Evolutionary conservation across 2,888 invertebrate species (phyloP).

Genomic region (Rhyacophila evoluta): DNA sequence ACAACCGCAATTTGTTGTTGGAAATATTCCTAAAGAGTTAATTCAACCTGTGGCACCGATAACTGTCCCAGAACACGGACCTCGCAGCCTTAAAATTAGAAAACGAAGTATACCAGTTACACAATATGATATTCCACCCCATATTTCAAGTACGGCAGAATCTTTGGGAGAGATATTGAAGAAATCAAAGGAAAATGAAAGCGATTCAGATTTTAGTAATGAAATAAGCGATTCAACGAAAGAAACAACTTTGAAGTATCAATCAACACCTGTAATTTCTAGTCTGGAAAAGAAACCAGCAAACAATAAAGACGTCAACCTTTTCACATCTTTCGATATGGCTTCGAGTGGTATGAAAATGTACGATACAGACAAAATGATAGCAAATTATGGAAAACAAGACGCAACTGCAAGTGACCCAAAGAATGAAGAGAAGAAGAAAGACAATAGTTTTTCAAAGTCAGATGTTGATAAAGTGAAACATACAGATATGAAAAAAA

Average conservation of each 20-base stretch:
- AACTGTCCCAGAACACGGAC: conserved; percentile 76
- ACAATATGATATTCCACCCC: background rate
- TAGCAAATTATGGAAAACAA: background rate
- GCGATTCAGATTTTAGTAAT: conserved; percentile 66
- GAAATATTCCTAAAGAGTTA: conserved; percentile 74
- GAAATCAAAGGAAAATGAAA: conserved; percentile 62
- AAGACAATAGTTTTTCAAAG: background rate
- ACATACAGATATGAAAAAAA: background rate
- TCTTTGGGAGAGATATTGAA: conserved; percentile 65
- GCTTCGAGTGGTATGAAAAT: background rate
- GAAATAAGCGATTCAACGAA: conserved; percentile 63
- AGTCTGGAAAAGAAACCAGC: background rate
- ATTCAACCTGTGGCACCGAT: conserved; percentile 70
- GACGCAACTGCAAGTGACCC: background rate
- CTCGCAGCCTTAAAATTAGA: conserved; percentile 65
- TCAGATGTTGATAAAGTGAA: background rate
- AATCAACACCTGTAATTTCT: background rate
- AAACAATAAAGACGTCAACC: background rate
- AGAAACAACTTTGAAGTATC: background rate
- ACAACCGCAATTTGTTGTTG: conserved; percentile 75
- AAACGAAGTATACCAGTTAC: conserved; percentile 59
- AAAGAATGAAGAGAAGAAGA: background rate
- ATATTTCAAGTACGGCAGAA: conserved; percentile 61
- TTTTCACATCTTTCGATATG: background rate
- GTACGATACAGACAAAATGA: background rate